A percentile compares a stretch with the other conserved stretches of the same genome.
These are phyloP conservation scores for Barypeithes pellucidus DNA, from an alignment of 2,888 invertebrate genomes.

Conservation along the genomic window DNA sequence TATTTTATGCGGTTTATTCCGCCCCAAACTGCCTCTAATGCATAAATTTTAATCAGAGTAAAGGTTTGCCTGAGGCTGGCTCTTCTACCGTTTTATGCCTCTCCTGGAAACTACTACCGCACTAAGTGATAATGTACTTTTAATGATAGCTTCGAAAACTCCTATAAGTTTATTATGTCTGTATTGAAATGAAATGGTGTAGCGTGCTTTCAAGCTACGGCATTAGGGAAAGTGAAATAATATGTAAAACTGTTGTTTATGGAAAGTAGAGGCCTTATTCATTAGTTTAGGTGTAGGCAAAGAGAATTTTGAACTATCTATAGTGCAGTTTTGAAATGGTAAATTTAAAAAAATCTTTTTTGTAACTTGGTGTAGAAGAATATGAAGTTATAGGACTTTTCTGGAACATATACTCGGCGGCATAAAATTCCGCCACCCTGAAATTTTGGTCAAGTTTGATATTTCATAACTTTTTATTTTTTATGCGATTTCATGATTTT, in stretches of 20 bases:
- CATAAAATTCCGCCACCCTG: no score
- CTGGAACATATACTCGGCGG: no score
- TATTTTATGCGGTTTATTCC: slow-evolving; percentile 50
- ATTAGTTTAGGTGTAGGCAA: no score
- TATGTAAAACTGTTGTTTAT: not conserved
- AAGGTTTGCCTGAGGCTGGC: slow-evolving; percentile 45
- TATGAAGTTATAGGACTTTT: no score
- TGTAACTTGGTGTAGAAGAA: no score
- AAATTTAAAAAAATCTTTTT: no score
- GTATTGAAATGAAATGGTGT: slow-evolving; percentile 18
- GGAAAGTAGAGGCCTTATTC: no score
- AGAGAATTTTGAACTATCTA: no score
- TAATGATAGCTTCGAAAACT: slow-evolving; percentile 41
- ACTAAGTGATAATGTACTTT: slow-evolving; percentile 49
- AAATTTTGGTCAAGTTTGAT: no score
- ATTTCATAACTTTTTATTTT: no score
- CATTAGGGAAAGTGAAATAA: not conserved
- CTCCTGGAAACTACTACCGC: slow-evolving; percentile 37
- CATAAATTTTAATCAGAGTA: slow-evolving; percentile 52
- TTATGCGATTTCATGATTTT: no score
- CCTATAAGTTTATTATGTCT: slow-evolving; percentile 36
- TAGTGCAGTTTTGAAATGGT: no score
- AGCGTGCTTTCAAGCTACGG: not conserved
- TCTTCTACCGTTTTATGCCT: slow-evolving; percentile 40
- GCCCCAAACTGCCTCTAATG: slow-evolving; percentile 49